Base-by-base conservation (phyloP, 2,888 invertebrate species). In the Sesia bembeciformis region DNA sequence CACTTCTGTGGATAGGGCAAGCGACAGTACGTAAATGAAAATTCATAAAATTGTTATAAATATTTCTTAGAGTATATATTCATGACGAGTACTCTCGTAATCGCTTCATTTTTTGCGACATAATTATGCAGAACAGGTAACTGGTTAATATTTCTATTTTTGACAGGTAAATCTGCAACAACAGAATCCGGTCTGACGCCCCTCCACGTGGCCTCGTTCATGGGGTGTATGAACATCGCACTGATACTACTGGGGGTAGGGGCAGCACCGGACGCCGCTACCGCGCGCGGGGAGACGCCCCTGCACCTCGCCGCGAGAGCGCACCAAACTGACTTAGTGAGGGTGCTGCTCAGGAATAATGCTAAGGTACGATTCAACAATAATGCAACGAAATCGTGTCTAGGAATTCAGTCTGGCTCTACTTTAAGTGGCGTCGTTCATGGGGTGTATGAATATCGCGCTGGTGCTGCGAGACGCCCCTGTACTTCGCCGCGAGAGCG, bases 211-310 rank as follows among this genome's bases (percentile, higher is more conserved):
- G 98, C 98, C 4, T 95, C 98, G 66, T 99, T 99, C 91, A 99
- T 99, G 98, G 99, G 99, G 57, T 98, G 98, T 84, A 97, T 98
- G 97, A 98, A 98, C 90, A 98, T 99, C 74, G 98, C 98, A 61
- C 95, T 99, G 71, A 98, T 96, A 64, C 52, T 52, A 8, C 38
- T 40, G 4, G 52, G 40, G n/a, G 52, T 40, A 3, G 52, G 52
- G 7, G 52, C 52, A 4, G 40, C n/a, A 4, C 38, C 96, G 40
- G 96, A 97, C 84, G 93, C 94, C 60, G 94, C 95, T 50, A 98
- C 97, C 4, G 94, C 97, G 40, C 91, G 97, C 54, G 97, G 96
- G 5, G 97, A 98, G 84, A 97, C 97, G 3, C 95, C 97, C 4
- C 90, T 97, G 40, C 97, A 97, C 84, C 91, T 97, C 62, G 97